Evolutionary conservation across 2,888 invertebrate species (phyloP).

Genomic region (Sthenelais limicola): DNA sequence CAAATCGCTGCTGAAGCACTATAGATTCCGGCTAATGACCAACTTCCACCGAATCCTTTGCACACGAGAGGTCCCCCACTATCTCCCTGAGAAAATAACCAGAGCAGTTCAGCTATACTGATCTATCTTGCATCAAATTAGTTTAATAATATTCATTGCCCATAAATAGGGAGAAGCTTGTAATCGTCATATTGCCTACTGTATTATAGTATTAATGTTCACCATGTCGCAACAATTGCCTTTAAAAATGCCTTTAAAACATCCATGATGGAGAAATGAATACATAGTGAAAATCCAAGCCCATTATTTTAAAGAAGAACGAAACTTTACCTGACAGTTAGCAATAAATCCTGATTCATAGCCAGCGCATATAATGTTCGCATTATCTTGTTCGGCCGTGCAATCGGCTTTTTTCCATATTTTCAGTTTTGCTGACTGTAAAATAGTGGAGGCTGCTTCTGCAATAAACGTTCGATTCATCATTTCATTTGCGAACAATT

Average conservation of each 20-base stretch:
- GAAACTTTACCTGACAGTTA: slow-evolving; percentile 43
- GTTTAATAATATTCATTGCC: too few relatives aligned
- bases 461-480: too few relatives aligned
- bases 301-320: too few relatives aligned
- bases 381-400: neutral
- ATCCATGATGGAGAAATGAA: too few relatives aligned
- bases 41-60: slow-evolving; percentile 53
- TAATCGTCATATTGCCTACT: too few relatives aligned
- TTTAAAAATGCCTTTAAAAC: too few relatives aligned
- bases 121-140: neutral
- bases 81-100: slow-evolving; percentile 61
- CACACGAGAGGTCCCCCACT: slow-evolving; percentile 68
- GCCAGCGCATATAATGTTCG: slow-evolving; percentile 38
- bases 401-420: slow-evolving; percentile 1
- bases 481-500: too few relatives aligned
- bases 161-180: too few relatives aligned
- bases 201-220: too few relatives aligned
- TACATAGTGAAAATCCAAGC: too few relatives aligned
- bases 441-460: neutral
- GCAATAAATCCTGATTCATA: slow-evolving; percentile 32
- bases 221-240: too few relatives aligned
- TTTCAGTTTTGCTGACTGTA: slow-evolving; percentile 1
- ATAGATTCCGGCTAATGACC: slow-evolving; percentile 57
- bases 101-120: neutral
- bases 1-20: too few relatives aligned